Conservation (phyloP, 2,888 invertebrate genomes). For the Nomada fabriciana region DNA sequence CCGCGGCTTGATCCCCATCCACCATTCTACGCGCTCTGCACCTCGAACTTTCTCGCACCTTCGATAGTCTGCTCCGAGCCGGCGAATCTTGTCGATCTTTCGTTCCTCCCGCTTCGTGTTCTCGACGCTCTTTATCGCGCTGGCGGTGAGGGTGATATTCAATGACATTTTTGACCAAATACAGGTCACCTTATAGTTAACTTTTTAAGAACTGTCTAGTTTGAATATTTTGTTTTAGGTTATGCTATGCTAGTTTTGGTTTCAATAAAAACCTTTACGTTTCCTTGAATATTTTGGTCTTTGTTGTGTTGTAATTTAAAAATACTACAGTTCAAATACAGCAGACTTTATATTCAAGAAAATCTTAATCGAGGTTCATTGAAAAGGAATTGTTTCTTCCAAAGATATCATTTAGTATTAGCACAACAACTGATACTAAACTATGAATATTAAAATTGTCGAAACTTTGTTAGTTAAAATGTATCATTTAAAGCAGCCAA, state of each 20-base stretch:
- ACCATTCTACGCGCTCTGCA: slow-evolving; percentile 48
- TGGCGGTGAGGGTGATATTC: not conserved
- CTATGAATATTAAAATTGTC: not conserved
- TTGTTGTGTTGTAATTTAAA: too few species aligned
- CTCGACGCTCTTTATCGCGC: slow-evolving; percentile 60
- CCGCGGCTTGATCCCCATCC: slow-evolving; percentile 57
- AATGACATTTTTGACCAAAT: too few species aligned
- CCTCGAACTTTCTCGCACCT: slow-evolving; percentile 68
- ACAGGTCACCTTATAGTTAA: too few species aligned
- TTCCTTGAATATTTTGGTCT: too few species aligned
- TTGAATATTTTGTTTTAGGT: too few species aligned
- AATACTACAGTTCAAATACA: too few species aligned
- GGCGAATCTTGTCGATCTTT: slow-evolving; percentile 71
- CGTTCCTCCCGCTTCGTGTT: slow-evolving; percentile 67
- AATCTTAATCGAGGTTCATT: not conserved
- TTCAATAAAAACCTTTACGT: too few species aligned
- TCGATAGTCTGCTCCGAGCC: slow-evolving; percentile 67
- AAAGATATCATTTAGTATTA: not conserved
- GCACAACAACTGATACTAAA: not conserved
- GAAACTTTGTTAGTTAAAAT: slow-evolving; percentile 26
- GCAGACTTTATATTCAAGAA: too few species aligned
- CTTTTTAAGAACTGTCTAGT: too few species aligned
- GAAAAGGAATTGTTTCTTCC: not conserved
- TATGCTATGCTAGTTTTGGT: too few species aligned
- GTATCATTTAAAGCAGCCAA: slow-evolving; percentile 2